Evolutionary conservation across 2,888 invertebrate genomes (phyloP).

Genomic region (Lycaena phlaeas): DNA sequence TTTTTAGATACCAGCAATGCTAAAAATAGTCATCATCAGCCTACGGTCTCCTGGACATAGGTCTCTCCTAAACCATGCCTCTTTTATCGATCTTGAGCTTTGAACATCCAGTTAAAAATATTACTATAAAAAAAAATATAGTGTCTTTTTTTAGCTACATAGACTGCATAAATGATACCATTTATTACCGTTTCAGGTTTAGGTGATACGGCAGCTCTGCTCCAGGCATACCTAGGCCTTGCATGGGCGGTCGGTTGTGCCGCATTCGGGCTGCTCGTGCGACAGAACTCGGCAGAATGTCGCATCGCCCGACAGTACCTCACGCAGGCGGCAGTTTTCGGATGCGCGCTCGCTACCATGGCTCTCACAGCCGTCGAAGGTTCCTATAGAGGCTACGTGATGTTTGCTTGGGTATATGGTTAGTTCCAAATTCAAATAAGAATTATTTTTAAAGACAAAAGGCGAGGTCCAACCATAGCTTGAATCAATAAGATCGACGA

Average conservation of each 20-base stretch:
- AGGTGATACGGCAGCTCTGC: conserved; percentile 74
- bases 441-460: not conserved
- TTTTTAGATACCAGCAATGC: no score
- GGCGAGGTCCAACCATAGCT: no score
- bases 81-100: no score
- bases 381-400: conserved; percentile 82
- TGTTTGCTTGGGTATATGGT: conserved; percentile 88
- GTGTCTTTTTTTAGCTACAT: no score
- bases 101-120: no score
- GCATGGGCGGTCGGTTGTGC: conserved; percentile 89
- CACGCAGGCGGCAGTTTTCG: conserved; percentile 85
- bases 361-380: conserved; percentile 84
- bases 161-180: no score
- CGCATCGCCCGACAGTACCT: conserved; percentile 89
- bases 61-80: no score
- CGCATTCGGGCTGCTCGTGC: conserved; percentile 86
- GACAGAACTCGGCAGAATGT: conserved; percentile 87
- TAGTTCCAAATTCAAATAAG: conserved; percentile 22
- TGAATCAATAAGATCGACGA: no score
- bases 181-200: conserved; percentile 58
- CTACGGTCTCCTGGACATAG: no score
- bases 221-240: conserved; percentile 84
- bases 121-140: no score
- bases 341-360: conserved; percentile 83
- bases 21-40: no score